phyloP scores from a whole-genome alignment of 2,888 invertebrate species.

The Caenorhabditis japonica region DNA sequence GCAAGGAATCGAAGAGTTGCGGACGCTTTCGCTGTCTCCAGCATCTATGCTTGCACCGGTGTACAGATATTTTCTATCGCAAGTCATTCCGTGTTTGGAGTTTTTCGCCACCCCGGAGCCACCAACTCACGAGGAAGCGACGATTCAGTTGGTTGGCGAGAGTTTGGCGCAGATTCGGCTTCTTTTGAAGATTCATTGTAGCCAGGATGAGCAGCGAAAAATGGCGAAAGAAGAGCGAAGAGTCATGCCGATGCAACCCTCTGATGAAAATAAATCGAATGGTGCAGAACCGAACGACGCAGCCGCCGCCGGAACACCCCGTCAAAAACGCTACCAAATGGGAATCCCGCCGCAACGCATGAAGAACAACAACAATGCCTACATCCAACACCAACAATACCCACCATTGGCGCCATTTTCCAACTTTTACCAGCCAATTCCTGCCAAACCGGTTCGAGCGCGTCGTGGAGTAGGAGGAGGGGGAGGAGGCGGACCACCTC shows the following conservation, averaged over 20 bases:
- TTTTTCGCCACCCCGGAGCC: conserved; percentile 24
- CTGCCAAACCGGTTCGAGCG: conserved; percentile 2
- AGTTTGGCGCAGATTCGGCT: conserved; percentile 6
- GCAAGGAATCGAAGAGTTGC: conserved; percentile 57
- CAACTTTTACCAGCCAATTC: not conserved
- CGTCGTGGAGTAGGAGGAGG: conserved; percentile 3
- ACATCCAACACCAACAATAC: not conserved
- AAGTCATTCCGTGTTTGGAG: conserved; percentile 45
- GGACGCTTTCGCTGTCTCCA: not conserved
- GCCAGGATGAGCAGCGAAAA: conserved; percentile 24
- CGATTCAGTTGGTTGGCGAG: conserved; percentile 5
- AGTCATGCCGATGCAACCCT: not conserved
- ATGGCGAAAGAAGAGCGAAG: conserved; percentile 18
- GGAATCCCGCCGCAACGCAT: conserved; percentile 23
- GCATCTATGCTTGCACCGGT: conserved; percentile 1
- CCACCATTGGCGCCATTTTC: not conserved
- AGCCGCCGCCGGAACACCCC: not conserved
- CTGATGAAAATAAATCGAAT: not conserved
- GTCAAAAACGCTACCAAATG: conserved; percentile 40
- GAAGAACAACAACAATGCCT: conserved; percentile 7
- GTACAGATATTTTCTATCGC: conserved; percentile 9
- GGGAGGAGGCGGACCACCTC: conserved; percentile 13
- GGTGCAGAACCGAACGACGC: not conserved
- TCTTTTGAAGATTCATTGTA: conserved; percentile 16
- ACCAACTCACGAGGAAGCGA: conserved; percentile 7